A percentile compares a stretch with the other conserved stretches of the same genome.
Evolutionary conservation across 2,797 vertebrate species (phyloP).

Genomic region (Poeciliopsis turneri): DNA sequence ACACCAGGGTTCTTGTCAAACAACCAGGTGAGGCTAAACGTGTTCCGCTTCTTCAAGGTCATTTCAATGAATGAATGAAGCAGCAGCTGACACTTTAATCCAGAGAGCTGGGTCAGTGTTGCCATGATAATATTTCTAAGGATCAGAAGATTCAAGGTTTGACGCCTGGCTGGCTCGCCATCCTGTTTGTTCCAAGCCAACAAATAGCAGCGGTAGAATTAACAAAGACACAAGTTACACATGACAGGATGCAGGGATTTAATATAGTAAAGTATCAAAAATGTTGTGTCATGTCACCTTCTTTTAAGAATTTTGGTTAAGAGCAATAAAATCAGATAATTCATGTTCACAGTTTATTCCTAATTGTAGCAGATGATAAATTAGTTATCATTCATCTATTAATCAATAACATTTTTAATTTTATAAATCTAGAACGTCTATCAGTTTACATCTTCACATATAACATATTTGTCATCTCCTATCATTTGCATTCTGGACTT

Average conservation of each 20-base stretch:
- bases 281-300: not conserved
- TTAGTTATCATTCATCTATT: not conserved
- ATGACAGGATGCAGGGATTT: not conserved
- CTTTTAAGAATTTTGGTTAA: not conserved
- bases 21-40: slow-evolving; percentile 85
- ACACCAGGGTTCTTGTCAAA: slow-evolving; percentile 88
- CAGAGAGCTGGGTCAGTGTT: not conserved
- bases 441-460: not conserved
- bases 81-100: slow-evolving; percentile 32
- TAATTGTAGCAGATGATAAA: not conserved
- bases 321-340: not conserved
- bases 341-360: not conserved
- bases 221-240: not conserved
- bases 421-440: not conserved
- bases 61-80: slow-evolving; percentile 24
- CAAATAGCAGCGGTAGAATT: not conserved
- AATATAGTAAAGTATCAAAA: not conserved
- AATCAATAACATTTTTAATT: not conserved
- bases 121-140: not conserved
- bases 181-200: not conserved
- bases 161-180: not conserved
- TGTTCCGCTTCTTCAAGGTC: slow-evolving; percentile 21
- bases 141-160: not conserved
- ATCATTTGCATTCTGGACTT: not conserved
- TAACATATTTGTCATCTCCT: not conserved